Evolutionary conservation across 2,113 vertebrate species (phyloP).

Genomic region (Aramus guarauna): DNA sequence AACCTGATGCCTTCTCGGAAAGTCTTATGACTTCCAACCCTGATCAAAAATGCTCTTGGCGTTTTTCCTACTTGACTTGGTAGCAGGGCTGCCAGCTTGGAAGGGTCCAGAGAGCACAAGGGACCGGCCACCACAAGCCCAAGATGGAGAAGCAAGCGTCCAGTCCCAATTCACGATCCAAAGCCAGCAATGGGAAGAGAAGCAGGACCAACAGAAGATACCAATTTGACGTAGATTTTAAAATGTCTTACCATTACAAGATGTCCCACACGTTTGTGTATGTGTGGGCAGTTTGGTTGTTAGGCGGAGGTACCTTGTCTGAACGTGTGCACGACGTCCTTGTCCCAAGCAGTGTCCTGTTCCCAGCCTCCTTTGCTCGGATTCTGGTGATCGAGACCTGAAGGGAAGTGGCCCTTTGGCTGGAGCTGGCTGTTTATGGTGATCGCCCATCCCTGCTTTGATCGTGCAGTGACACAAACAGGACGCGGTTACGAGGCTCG

Average conservation of each 20-base stretch:
- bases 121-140: background rate
- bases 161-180: too few relatives aligned
- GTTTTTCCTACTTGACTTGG: background rate
- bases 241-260: background rate
- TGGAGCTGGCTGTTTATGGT: background rate
- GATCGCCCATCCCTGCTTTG: background rate
- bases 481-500: fast-evolving
- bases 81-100: background rate
- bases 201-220: background rate
- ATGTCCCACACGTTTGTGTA: fast-evolving
- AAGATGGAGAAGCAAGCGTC: fast-evolving
- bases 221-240: background rate
- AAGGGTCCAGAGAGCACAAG: background rate
- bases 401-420: background rate
- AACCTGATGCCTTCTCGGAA: background rate
- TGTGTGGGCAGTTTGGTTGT: fast-evolving
- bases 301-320: too few relatives aligned
- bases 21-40: background rate
- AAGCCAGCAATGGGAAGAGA: background rate
- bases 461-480: background rate
- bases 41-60: background rate
- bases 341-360: background rate
- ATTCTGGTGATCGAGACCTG: background rate
- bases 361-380: fast-evolving
- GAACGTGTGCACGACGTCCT: fast-evolving